Evolutionary conservation across 1,140 invertebrate species (phyloP).

Genomic region (Drosophila pectinifera): DNA sequence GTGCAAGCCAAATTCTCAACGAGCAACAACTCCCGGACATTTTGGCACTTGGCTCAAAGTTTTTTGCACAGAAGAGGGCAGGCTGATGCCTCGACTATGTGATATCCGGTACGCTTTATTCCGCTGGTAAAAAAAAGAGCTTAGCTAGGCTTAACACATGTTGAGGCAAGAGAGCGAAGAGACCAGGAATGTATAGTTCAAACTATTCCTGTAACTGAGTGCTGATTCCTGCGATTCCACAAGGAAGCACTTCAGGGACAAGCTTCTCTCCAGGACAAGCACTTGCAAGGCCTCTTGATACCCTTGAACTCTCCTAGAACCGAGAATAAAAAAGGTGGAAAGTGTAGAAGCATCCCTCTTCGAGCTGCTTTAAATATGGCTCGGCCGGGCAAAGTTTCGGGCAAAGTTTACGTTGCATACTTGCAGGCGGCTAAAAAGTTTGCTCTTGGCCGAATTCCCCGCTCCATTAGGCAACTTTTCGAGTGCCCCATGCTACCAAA

Average conservation of each 20-base stretch:
- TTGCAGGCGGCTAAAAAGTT: constrained; percentile 58
- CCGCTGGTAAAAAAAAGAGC: no score
- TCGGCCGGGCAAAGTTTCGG: constrained; percentile 25
- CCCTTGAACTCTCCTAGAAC: constrained; percentile 1
- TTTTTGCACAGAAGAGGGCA: constrained; percentile 16
- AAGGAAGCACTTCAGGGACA: no score
- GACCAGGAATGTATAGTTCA: no score
- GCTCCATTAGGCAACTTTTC: constrained; percentile 49
- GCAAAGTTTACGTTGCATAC: constrained; percentile 45
- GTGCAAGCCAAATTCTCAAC: constrained; percentile 60
- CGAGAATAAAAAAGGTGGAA: neutral
- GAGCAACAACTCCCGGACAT: constrained; percentile 55
- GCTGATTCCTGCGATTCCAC: no score
- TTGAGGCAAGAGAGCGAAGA: no score
- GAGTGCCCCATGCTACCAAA: constrained; percentile 18
- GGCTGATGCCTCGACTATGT: neutral
- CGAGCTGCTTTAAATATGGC: constrained; percentile 32
- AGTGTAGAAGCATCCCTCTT: neutral
- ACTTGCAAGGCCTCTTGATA: neutral
- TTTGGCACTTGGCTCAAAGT: constrained; percentile 60
- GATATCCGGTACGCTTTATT: neutral
- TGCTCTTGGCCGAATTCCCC: constrained; percentile 34
- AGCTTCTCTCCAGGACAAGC: neutral
- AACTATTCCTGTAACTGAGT: no score
- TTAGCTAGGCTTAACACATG: no score